Conservation (phyloP, 2,113 vertebrate species). For the Epinephelus cyanopodus region DNA sequence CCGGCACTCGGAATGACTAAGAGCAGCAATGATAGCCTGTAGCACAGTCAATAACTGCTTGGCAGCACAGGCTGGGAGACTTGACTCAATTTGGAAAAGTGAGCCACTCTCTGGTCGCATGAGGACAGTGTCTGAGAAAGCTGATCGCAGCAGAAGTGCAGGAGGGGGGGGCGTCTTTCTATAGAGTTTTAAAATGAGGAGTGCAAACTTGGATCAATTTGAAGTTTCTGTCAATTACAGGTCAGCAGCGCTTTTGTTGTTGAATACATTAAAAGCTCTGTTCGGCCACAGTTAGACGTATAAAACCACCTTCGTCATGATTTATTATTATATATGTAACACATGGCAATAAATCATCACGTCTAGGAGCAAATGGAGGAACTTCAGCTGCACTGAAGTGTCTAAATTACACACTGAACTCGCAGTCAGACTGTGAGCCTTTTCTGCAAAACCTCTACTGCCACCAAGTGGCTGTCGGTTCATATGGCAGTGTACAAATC, state of each 20-base stretch:
- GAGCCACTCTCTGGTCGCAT: slow-evolving; percentile 49
- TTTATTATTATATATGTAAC: slow-evolving; percentile 41
- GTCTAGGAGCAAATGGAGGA: slow-evolving; percentile 42
- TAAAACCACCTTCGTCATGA: slow-evolving; percentile 28
- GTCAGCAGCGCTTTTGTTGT: slow-evolving; percentile 47
- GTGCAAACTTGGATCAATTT: slow-evolving; percentile 49
- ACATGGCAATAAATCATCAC: slow-evolving; percentile 27
- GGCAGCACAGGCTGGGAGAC: slow-evolving; percentile 54
- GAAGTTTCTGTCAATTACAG: slow-evolving; percentile 47
- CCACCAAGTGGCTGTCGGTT: slow-evolving; percentile 74
- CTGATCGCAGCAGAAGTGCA: slow-evolving; percentile 41
- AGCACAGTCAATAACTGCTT: slow-evolving; percentile 68
- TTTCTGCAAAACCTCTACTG: slow-evolving; percentile 69
- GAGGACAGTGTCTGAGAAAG: slow-evolving; percentile 50
- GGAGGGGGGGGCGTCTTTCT: slow-evolving; percentile 6
- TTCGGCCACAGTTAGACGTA: slow-evolving; percentile 33
- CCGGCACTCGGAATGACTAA: slow-evolving; percentile 57
- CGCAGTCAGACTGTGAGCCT: background rate
- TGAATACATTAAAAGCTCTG: slow-evolving; percentile 53
- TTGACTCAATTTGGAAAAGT: slow-evolving; percentile 68
- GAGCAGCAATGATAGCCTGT: slow-evolving; percentile 61
- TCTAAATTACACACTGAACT: slow-evolving; percentile 26
- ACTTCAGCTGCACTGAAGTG: slow-evolving; percentile 21
- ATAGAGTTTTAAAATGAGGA: slow-evolving; percentile 43
- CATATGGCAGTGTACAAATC: background rate